A percentile compares a stretch with the other conserved stretches of the same genome.
These are phyloP conservation scores for Eospalax fontanierii DNA, from an alignment of 2,797 vertebrate species.

Conservation along the genomic window DNA sequence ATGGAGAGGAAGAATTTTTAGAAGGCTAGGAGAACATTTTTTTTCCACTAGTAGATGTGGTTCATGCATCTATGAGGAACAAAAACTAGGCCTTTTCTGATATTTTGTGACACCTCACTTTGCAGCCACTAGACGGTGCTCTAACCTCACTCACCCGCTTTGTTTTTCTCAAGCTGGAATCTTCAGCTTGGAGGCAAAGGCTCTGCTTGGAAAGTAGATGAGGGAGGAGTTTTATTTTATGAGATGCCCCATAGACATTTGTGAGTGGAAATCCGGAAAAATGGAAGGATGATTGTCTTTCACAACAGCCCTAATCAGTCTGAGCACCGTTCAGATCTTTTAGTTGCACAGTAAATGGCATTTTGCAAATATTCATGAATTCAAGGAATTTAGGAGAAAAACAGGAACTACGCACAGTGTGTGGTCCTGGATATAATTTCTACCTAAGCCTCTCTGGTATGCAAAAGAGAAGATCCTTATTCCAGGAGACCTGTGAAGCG, in stretches of 20 bases:
- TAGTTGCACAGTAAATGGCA: conserved; percentile 55
- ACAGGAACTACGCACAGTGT: conserved; percentile 49
- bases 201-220: neutral
- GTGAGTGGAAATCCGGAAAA: conserved; percentile 4
- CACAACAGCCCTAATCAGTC: conserved; percentile 60
- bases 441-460: conserved; percentile 16
- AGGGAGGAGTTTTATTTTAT: neutral
- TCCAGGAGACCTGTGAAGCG: neutral
- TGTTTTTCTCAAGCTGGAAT: neutral
- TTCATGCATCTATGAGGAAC: neutral
- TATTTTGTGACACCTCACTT: neutral
- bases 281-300: conserved; percentile 35
- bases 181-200: neutral
- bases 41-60: too few species aligned
- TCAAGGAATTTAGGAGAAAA: conserved; percentile 58
- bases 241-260: conserved; percentile 16
- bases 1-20: neutral
- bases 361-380: conserved; percentile 76
- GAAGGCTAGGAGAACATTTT: too few species aligned
- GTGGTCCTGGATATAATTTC: conserved; percentile 46
- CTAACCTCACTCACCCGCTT: neutral
- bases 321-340: conserved; percentile 33
- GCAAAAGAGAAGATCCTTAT: conserved; percentile 58
- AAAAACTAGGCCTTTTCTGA: neutral
- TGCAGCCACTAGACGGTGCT: conserved; percentile 79